Evolutionary conservation across 1,140 invertebrate species (phyloP), one percentile per base, ranked within the genome.

Genomic region (Eueides isabella): DNA sequence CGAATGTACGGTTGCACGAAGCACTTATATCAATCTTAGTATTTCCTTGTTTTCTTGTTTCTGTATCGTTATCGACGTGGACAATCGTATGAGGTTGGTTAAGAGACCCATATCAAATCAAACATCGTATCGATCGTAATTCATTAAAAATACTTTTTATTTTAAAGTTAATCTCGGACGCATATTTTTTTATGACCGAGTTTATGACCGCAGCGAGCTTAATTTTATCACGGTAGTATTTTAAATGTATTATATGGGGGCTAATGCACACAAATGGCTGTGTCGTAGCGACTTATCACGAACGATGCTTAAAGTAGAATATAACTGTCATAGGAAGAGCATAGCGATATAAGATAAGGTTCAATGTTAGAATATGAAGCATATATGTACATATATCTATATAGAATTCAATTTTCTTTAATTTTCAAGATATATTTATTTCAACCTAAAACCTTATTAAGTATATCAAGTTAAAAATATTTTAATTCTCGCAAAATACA

Each of bases 1-100:
- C 79, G 74, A 84, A 81, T 85, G 84, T 86, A 89, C 88, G 85
- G 88, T 88, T 88, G 85, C 85, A 82, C 80, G 85, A 84, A 81
- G 84, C 83, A 83, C 79, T 84, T 80, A 78, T 74, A 76, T 77
- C 71, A 76, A 84, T 81, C 77, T 78, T 76, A 84, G 78, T 81
- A 84, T 81, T 84, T 79, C 75, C 80, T 81, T 85, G 83, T n/a
- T n/a, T n/a, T n/a, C n/a, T n/a, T n/a, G n/a, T n/a, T n/a, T n/a
- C n/a, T n/a, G n/a, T n/a, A 89, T 88, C 76, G 76, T 71, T 79
- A 80, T 83, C 81, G 79, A 82, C 77, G 81, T 82, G 79, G 81
- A 80, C 48, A 55, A 55, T 11, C 23, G 48, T 55, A 55, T 26
- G 19, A 26, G 48, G 11, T n/a, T 76, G 68, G 71, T 77, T 69